Conservation (phyloP, 2,888 invertebrate genomes). For the Hymenopus coronatus region DNA sequence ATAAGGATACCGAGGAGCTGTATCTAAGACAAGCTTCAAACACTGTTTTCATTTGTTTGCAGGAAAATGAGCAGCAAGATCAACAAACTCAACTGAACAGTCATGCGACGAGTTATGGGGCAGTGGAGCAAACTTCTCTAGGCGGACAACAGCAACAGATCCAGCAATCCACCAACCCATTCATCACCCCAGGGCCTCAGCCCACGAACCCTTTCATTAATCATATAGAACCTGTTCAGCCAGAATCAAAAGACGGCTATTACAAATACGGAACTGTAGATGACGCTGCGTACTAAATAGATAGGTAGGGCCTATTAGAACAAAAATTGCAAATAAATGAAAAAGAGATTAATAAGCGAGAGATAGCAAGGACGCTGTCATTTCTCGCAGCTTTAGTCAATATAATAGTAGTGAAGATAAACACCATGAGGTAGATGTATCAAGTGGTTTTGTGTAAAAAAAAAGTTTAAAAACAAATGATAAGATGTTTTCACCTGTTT, state of each 20-base stretch:
- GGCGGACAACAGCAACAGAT: constrained; percentile 43
- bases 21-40: too few species aligned
- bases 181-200: constrained; percentile 55
- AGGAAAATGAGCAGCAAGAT: constrained; percentile 34
- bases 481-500: not conserved
- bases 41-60: not conserved
- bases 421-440: constrained; percentile 1
- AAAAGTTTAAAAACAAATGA: not conserved
- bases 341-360: not conserved
- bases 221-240: constrained; percentile 53
- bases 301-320: not conserved
- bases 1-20: too few species aligned
- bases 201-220: constrained; percentile 41
- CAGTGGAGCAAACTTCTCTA: constrained; percentile 50
- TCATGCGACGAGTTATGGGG: constrained; percentile 53
- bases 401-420: constrained; percentile 12
- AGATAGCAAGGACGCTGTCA: not conserved
- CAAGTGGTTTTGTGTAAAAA: not conserved
- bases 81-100: constrained; percentile 41
- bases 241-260: constrained; percentile 58
- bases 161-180: constrained; percentile 42
- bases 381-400: not conserved
- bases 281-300: constrained; percentile 41
- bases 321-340: not conserved
- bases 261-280: constrained; percentile 53